Conservation (phyloP, 2,113 vertebrate genomes). For the Aepyceros melampus region DNA sequence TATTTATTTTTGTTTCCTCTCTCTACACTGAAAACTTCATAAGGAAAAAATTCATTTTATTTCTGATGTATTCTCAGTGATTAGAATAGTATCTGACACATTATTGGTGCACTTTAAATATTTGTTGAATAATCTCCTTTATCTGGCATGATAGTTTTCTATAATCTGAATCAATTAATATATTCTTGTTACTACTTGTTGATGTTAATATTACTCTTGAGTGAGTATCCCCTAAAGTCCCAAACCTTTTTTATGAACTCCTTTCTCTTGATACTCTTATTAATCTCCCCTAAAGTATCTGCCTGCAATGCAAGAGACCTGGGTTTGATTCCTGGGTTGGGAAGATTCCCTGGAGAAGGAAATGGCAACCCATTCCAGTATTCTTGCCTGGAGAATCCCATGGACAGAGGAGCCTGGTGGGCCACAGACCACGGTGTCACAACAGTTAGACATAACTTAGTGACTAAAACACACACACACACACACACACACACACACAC, state of each 20-base stretch:
- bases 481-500: neutral
- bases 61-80: neutral
- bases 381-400: neutral
- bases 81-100: neutral
- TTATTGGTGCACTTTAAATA: neutral
- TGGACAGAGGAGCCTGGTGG: rapidly evolving
- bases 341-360: too few species aligned
- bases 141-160: neutral
- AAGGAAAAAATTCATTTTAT: neutral
- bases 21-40: neutral
- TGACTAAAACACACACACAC: neutral
- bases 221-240: neutral
- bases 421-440: rapidly evolving
- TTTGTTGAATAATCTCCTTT: neutral
- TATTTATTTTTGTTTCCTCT: neutral
- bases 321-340: too few species aligned
- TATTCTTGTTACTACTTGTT: neutral
- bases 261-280: neutral
- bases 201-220: neutral
- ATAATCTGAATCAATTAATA: neutral
- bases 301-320: too few species aligned
- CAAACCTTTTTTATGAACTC: neutral
- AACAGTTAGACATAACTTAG: rapidly evolving
- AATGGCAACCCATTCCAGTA: neutral
- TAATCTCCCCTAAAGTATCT: neutral